Evolutionary conservation across 35 echinoderm and acorn worm species (phyloP).

Genomic region (Heliocidaris erythrogramma): DNA sequence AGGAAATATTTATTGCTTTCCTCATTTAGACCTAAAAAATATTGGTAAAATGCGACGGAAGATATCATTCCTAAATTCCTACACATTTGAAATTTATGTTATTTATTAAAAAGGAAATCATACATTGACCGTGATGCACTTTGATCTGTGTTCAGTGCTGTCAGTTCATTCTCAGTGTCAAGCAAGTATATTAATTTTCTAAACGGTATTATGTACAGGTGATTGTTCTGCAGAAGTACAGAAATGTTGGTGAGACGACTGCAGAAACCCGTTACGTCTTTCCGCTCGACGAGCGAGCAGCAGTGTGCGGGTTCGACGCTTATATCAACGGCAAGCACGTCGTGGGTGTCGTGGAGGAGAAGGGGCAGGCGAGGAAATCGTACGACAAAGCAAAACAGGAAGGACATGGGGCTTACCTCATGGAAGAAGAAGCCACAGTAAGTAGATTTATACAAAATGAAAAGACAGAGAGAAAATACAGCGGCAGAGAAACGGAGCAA

Average conservation of each 20-base stretch:
- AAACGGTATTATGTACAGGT: slow-evolving; percentile 40
- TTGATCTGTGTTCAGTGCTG: background rate
- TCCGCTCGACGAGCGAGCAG: slow-evolving; percentile 80
- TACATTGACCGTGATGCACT: background rate
- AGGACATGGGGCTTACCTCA: slow-evolving; percentile 99
- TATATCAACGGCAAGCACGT: slow-evolving; percentile 96
- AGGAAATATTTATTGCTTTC: no score
- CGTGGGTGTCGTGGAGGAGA: slow-evolving; percentile 93
- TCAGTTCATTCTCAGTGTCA: background rate
- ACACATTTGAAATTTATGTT: background rate
- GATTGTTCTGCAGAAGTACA: slow-evolving; percentile 70
- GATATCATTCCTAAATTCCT: no score
- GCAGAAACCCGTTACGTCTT: slow-evolving; percentile 96
- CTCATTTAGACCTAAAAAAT: no score
- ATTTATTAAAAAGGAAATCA: background rate
- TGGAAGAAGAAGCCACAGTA: slow-evolving; percentile 91
- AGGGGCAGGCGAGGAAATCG: slow-evolving; percentile 81
- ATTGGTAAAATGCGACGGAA: no score
- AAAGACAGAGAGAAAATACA: no score
- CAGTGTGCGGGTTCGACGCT: slow-evolving; percentile 95
- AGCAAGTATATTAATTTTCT: background rate
- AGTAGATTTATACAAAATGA: background rate
- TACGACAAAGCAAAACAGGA: slow-evolving; percentile 88
- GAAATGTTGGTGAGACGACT: slow-evolving; percentile 56
- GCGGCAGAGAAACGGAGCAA: no score